Conservation (phyloP, 1,140 invertebrate species). For the Conopomorpha cramerella region DNA sequence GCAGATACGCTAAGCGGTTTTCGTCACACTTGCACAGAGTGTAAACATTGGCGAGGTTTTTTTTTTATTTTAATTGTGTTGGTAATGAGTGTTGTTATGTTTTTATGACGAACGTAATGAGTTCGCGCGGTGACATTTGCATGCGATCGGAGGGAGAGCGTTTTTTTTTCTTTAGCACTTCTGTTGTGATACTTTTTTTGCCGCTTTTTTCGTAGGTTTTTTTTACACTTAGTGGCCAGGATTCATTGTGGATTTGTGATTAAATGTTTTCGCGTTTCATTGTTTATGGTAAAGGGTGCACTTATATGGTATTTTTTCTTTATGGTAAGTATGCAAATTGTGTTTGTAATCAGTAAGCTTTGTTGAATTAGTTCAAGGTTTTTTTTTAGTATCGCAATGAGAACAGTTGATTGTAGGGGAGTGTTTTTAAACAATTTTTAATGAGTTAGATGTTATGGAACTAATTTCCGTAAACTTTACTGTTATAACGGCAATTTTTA, state of each 20-base stretch:
- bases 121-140: conserved; percentile 49
- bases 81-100: conserved; percentile 54
- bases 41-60: conserved; percentile 37
- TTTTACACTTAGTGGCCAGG: conserved; percentile 34
- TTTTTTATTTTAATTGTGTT: conserved; percentile 54
- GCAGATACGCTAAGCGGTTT: conserved; percentile 52
- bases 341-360: no score
- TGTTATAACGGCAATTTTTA: no score
- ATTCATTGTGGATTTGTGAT: conserved; percentile 51
- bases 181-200: conserved; percentile 47
- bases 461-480: no score
- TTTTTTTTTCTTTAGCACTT: conserved; percentile 38
- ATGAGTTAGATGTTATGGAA: no score
- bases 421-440: no score
- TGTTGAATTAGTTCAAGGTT: no score
- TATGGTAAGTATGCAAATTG: no score
- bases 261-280: conserved; percentile 46
- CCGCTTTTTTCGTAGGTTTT: conserved; percentile 26
- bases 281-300: conserved; percentile 44
- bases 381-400: no score
- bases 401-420: neutral
- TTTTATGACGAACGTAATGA: conserved; percentile 49
- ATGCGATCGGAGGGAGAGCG: conserved; percentile 39
- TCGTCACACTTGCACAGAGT: conserved; percentile 47
- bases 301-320: no score